A percentile compares a stretch with the other conserved stretches of the same genome.
These are phyloP conservation scores for Eupristina koningsbergeri DNA, from an alignment of 1,140 invertebrate species.

Conservation along the genomic window DNA sequence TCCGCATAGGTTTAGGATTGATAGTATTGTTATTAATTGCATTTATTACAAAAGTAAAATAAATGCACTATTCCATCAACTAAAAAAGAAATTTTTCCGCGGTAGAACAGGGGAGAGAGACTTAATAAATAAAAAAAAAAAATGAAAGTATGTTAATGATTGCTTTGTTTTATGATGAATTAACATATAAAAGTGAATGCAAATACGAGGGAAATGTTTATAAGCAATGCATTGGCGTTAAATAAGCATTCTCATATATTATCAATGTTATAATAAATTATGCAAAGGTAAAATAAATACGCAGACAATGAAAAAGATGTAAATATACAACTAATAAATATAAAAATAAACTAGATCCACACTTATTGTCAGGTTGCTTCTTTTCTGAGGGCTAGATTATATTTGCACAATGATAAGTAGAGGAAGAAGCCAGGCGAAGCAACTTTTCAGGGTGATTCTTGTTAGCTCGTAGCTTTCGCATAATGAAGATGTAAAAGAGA, in stretches of 20 bases:
- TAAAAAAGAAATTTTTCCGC: not conserved
- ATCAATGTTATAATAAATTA: not conserved
- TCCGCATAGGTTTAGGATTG: constrained; percentile 21
- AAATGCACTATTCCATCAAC: not conserved
- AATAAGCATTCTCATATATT: constrained; percentile 22
- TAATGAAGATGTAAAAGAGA: not conserved
- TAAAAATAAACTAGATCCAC: constrained; percentile 31
- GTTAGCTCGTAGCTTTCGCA: not conserved
- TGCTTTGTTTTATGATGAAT: not conserved
- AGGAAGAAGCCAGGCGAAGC: constrained; percentile 62
- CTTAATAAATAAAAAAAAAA: constrained; percentile 21
- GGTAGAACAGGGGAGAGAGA: constrained; percentile 26
- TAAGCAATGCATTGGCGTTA: constrained; percentile 25
- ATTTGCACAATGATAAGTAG: constrained; percentile 53
- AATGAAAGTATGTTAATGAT: not conserved
- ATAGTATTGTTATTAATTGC: constrained; percentile 32
- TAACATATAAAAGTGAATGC: not conserved
- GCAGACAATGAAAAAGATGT: constrained; percentile 22
- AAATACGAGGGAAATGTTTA: not conserved
- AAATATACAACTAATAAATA: constrained; percentile 22
- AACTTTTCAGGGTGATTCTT: constrained; percentile 45
- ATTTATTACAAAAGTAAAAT: constrained; percentile 17
- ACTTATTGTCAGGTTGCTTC: constrained; percentile 39
- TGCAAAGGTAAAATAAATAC: constrained; percentile 13
- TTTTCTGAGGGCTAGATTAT: constrained; percentile 14